phyloP scores from a whole-genome alignment of 2,113 vertebrate genomes.

The Alaudala cheleensis region DNA sequence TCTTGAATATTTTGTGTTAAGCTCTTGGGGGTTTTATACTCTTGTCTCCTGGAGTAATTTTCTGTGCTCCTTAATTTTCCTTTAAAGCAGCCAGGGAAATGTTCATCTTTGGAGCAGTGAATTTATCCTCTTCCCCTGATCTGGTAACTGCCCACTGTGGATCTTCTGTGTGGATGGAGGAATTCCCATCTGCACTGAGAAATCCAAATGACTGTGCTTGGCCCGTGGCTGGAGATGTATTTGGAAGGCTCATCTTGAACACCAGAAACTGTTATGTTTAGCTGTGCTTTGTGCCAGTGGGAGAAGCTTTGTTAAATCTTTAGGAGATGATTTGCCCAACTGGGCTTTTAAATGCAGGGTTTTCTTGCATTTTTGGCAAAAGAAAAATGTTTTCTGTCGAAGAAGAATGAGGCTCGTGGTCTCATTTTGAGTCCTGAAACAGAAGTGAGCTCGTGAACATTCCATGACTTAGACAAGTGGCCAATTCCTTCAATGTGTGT shows the following conservation, averaged over 20 bases:
- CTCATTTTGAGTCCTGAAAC: background rate
- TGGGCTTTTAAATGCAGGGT: background rate
- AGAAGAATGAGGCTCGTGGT: background rate
- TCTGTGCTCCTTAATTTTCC: background rate
- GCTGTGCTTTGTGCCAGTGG: background rate
- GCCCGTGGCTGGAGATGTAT: background rate
- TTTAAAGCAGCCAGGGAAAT: background rate
- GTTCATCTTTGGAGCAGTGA: background rate
- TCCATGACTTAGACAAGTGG: background rate
- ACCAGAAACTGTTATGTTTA: background rate
- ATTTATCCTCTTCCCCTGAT: background rate
- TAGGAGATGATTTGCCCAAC: background rate
- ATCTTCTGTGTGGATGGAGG: background rate
- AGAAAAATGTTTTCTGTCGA: background rate
- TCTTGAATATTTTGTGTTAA: background rate
- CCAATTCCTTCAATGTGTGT: background rate
- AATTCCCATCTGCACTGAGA: background rate
- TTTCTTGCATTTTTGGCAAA: background rate
- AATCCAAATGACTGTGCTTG: background rate
- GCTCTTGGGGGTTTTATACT: background rate
- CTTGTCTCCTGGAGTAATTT: background rate
- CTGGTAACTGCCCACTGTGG: background rate
- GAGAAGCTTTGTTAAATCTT: background rate
- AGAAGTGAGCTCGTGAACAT: background rate
- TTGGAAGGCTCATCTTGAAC: background rate